Conservation (phyloP, 2,888 invertebrate species). For the Aleiodes leptofemur region DNA sequence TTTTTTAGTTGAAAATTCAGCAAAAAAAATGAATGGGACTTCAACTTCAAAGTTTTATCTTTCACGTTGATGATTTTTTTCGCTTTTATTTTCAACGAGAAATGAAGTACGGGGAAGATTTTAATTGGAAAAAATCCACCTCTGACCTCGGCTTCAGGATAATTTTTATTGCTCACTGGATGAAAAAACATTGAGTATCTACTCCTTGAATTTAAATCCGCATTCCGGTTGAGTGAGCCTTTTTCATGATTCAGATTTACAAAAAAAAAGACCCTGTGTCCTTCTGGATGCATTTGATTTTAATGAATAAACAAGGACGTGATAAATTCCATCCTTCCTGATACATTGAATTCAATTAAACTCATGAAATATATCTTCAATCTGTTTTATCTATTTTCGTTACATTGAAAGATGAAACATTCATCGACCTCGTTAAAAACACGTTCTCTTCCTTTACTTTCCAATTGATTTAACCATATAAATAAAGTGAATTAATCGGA, state of each 20-base stretch:
- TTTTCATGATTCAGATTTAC: constrained; percentile 21
- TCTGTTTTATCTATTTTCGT: neutral
- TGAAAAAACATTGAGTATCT: constrained; percentile 4
- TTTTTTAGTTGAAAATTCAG: too few species aligned
- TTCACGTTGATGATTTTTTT: too few species aligned
- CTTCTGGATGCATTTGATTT: neutral
- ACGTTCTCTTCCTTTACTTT: too few species aligned
- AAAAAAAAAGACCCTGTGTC: neutral
- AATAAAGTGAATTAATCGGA: too few species aligned
- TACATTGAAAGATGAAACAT: neutral
- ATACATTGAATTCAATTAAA: constrained; percentile 15
- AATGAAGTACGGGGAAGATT: neutral
- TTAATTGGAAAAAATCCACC: neutral
- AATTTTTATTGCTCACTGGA: neutral
- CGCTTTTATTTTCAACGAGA: too few species aligned
- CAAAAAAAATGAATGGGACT: too few species aligned
- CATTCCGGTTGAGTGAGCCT: constrained; percentile 20
- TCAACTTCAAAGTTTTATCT: too few species aligned
- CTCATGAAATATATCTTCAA: neutral
- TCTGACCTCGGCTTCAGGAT: constrained; percentile 9
- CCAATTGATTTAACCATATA: too few species aligned
- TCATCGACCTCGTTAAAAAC: too few species aligned
- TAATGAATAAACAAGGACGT: constrained; percentile 6
- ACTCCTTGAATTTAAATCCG: constrained; percentile 26
- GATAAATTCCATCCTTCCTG: constrained; percentile 5